Base-by-base conservation (phyloP, 2,113 vertebrate genomes). In the Speoplatyrhinus poulsoni region DNA sequence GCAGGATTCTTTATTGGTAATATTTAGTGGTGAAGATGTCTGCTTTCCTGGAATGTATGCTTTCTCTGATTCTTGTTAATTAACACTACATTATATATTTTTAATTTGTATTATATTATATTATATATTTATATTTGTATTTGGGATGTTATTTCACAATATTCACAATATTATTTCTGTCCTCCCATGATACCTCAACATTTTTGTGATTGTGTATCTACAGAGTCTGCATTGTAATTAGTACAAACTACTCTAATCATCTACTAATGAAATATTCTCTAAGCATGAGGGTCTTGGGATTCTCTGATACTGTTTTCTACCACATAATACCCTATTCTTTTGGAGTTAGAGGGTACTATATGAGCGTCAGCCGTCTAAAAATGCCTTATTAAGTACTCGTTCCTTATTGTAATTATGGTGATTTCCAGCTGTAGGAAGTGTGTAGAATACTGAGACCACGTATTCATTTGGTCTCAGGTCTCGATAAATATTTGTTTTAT, bases 211-310 rank as follows among this genome's bases (percentile, higher is more conserved):
- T 19, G n/a, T 8, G 6, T 50, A 16, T 19, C 32, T 11, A 17
- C 9, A 7, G 41, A 46, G 46, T 60, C 57, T 62, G 9, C 53
- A 46, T 64, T 64, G 19, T 69, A 70, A 82, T 79, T 73, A 76
- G 0, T 36, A 55, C 36, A 59, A 70, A 62, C 19, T 62, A 60
- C 9, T 3, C 13, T 62, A 33, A n/a, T 70, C 54, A 41, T 33
- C 17, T 62, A 12, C 9, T 55, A 47, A 72, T 78, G 75, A 52
- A 50, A 65, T 49, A 26, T 26, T 26, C 26, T 55, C 55, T 26
- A 3, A 46, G 48, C 47, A 46, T 61, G 16, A 13, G 60, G 47
- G 54, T 75, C 9, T 32, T 26, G 56, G 4, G 56, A 36, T 64
- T 41, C 15, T 46, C 58, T 11, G 19, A 26, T 33, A 12, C 13